Evolutionary conservation across 1,140 invertebrate species (phyloP).

Genomic region (Streblospio benedicti): DNA sequence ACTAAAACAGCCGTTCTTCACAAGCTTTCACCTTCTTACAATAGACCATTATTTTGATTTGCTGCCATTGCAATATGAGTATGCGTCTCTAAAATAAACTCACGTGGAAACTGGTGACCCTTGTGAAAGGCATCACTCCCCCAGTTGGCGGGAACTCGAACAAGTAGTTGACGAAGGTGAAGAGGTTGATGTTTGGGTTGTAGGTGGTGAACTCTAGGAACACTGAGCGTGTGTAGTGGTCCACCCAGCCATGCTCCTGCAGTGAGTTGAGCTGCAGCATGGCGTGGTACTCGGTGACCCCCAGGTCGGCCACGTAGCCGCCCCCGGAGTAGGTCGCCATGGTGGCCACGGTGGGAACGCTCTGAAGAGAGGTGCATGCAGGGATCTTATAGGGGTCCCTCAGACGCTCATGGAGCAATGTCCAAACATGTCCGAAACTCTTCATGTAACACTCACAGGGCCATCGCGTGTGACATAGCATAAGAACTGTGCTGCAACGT

Average conservation of each 20-base stretch:
- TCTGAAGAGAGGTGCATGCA: too few relatives aligned
- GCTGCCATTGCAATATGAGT: too few relatives aligned
- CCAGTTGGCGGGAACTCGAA: constrained; percentile 15
- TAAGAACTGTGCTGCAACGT: too few relatives aligned
- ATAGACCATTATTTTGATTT: too few relatives aligned
- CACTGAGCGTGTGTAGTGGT: constrained; percentile 51
- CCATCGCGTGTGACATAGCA: too few relatives aligned
- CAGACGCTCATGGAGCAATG: too few relatives aligned
- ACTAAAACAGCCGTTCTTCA: too few relatives aligned
- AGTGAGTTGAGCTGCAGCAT: background rate
- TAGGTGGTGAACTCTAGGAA: constrained; percentile 55
- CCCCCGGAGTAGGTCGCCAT: constrained; percentile 27
- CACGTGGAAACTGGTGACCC: background rate
- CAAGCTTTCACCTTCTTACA: too few relatives aligned
- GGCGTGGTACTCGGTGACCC: constrained; percentile 1
- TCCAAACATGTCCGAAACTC: too few relatives aligned
- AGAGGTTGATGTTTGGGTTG: constrained; percentile 43
- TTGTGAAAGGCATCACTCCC: constrained; percentile 2
- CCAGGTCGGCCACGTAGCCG: constrained; percentile 29
- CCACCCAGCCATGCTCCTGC: constrained; percentile 40
- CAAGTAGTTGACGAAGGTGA: constrained; percentile 23
- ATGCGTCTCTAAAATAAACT: too few relatives aligned
- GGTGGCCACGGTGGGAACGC: constrained; percentile 22
- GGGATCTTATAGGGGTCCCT: too few relatives aligned
- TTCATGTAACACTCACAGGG: too few relatives aligned